These are phyloP conservation scores for Morelia viridis DNA, from an alignment of 2,797 vertebrate genomes.

Conservation along the genomic window DNA sequence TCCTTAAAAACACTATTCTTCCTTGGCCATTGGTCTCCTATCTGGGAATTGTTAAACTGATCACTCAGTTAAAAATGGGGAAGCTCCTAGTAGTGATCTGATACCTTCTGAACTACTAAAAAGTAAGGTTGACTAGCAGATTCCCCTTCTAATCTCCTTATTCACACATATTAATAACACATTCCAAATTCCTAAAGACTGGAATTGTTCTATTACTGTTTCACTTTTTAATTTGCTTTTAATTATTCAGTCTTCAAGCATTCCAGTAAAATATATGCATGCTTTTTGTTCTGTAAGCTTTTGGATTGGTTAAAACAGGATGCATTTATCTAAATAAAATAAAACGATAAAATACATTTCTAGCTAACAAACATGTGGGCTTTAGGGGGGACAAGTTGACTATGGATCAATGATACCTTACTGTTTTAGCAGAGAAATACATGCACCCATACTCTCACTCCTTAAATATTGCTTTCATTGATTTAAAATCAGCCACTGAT, in stretches of 20 bases:
- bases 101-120: not conserved
- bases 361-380: not conserved
- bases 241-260: not conserved
- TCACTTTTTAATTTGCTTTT: not conserved
- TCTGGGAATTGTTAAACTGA: not conserved
- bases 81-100: not conserved
- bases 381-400: not conserved
- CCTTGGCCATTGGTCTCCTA: not conserved
- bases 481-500: not conserved
- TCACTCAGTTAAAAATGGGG: not conserved
- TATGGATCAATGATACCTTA: not conserved
- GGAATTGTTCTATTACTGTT: not conserved
- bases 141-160: not conserved
- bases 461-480: not conserved
- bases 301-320: not conserved
- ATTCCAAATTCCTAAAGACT: not conserved
- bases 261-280: not conserved
- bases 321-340: not conserved
- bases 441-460: not conserved
- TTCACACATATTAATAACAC: not conserved
- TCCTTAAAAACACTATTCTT: not conserved
- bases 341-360: not conserved
- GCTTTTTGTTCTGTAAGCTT: not conserved
- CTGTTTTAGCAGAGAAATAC: not conserved
- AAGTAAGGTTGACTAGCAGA: not conserved